These are phyloP conservation scores for Coendou prehensilis DNA, from an alignment of 2,797 vertebrate genomes.

Conservation along the genomic window DNA sequence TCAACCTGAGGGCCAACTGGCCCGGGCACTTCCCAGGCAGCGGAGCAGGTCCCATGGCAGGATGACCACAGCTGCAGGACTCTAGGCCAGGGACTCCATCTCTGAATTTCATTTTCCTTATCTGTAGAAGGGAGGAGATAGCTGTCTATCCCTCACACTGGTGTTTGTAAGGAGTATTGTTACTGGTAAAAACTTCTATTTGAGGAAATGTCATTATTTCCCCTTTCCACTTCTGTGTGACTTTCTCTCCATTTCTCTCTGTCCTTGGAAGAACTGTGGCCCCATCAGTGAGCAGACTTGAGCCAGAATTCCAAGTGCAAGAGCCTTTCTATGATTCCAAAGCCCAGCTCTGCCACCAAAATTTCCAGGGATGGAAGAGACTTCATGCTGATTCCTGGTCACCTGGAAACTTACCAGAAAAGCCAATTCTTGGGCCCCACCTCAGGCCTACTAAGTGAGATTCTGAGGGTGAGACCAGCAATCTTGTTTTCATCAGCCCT, in stretches of 20 bases:
- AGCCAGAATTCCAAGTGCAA: background rate
- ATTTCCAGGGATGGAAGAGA: background rate
- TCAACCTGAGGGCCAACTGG: background rate
- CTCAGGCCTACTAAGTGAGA: background rate
- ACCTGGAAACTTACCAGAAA: background rate
- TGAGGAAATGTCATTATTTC: background rate
- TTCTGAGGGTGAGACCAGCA: background rate
- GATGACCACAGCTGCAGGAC: background rate
- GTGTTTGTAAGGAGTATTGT: background rate
- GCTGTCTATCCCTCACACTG: background rate
- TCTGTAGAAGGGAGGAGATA: background rate
- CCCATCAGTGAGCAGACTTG: background rate
- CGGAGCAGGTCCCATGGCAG: background rate
- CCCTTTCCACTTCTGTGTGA: background rate
- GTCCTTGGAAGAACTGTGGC: background rate
- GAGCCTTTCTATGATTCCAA: background rate
- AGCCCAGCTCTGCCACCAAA: background rate
- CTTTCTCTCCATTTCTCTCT: background rate
- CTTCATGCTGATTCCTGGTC: background rate
- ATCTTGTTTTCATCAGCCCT: background rate
- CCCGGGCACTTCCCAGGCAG: background rate
- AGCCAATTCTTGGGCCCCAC: background rate
- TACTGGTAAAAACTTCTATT: background rate
- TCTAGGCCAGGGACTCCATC: background rate
- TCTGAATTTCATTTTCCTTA: slow-evolving; percentile 8